These are phyloP conservation scores for Acipenser transmontanus DNA, from an alignment of 2,797 vertebrate species.

Conservation along the genomic window DNA sequence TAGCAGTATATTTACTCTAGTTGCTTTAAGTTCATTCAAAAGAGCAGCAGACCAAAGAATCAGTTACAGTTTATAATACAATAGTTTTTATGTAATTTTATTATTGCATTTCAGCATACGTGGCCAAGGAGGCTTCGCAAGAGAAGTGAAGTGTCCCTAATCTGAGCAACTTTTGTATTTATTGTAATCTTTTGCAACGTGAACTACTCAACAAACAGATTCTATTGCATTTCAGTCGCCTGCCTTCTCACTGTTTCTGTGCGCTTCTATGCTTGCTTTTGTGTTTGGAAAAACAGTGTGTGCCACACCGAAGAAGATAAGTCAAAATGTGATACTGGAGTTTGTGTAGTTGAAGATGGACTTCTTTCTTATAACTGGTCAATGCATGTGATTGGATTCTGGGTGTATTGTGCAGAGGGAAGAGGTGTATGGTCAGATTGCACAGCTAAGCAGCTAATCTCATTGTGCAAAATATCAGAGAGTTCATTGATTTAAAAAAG, in stretches of 20 bases:
- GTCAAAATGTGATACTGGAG: too few relatives aligned
- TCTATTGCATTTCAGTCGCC: constrained; percentile 18
- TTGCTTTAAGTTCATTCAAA: constrained; percentile 2
- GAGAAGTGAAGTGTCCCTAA: constrained; percentile 8
- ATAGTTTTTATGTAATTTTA: neutral
- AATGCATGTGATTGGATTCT: too few relatives aligned
- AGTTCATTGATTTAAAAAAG: too few relatives aligned
- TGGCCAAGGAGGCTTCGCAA: constrained; percentile 44
- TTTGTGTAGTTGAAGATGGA: too few relatives aligned
- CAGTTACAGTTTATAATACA: neutral
- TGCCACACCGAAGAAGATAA: too few relatives aligned
- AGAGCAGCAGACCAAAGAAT: neutral
- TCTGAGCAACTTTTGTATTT: constrained; percentile 8
- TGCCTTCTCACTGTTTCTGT: constrained; percentile 7
- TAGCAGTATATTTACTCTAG: too few relatives aligned
- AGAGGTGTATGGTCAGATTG: too few relatives aligned
- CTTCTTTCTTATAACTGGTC: too few relatives aligned
- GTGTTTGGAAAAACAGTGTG: constrained; percentile 18
- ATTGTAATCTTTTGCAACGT: constrained; percentile 20
- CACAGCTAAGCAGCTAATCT: too few relatives aligned
- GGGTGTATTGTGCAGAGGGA: too few relatives aligned
- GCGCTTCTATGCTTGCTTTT: neutral
- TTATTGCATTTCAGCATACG: constrained; percentile 50
- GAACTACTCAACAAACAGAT: constrained; percentile 19
- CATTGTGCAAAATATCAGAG: too few relatives aligned